Base-by-base conservation (phyloP, 2,797 vertebrate species). In the Sebastes hopkinsi region DNA sequence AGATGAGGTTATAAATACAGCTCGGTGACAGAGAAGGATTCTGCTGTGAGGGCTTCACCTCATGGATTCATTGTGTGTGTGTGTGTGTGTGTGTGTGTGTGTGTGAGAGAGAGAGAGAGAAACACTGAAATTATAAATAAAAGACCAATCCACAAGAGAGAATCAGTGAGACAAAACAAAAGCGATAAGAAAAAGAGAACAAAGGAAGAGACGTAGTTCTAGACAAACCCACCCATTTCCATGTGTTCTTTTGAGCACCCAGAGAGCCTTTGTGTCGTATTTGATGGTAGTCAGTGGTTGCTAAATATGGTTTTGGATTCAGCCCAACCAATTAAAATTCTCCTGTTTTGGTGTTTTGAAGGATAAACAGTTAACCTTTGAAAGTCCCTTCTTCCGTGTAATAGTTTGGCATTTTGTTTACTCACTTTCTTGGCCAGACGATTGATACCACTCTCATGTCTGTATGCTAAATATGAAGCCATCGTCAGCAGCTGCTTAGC, bases 1-100 rank as follows among this genome's bases (percentile, higher is more conserved):
- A 88, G 90, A 94, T 93, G 79, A 78, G 89, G 82, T 91, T 93
- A 93, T 94, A 92, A 94, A 93, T 93, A 92, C 83, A 87, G 78
- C 84, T 83, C 82, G 67, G 86, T 89, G 92, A 93, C 89, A 92
- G 88, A 88, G 86, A 92, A 83, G 69, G 85, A 90, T 87, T 87
- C 83, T 86, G 75, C 87, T 83, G 87, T 70, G 82, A 82, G 72
- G 82, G 88, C 82, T 86, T 88, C 80, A 86, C 87, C 88, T 90
- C 84, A 64, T 79, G 67, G 87, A 87, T 84, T 72, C 83, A 74
- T 12, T 68, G 22, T 73, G 64, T 56, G 14, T 64, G 75, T 32
- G 59, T 55, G 68, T 70, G 68, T 61, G 71, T 56, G 69, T 74
- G 75, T 55, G 61, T 72, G 71, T 60, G 46, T 56, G 22, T 75